Conservation (phyloP, 37 sponge, comb jelly and placozoan genomes). For the Oopsacas minuta region DNA sequence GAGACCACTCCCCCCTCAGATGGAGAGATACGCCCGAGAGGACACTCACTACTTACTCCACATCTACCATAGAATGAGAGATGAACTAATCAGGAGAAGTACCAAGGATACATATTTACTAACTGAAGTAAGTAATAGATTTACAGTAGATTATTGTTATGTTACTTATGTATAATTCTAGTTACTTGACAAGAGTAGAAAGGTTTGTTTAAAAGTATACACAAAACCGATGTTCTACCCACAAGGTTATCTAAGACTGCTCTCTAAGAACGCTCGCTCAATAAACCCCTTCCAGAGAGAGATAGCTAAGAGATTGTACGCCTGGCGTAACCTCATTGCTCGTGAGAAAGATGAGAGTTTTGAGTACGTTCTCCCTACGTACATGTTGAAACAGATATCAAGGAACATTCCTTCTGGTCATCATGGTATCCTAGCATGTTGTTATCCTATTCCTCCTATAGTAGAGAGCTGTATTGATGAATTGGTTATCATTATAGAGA, state of each 20-base stretch:
- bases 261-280: neutral
- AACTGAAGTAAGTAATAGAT: neutral
- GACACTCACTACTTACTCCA: conserved; percentile 95
- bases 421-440: conserved; percentile 77
- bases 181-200: conserved; percentile 35
- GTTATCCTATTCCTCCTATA: conserved; percentile 79
- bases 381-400: conserved; percentile 86
- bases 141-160: neutral
- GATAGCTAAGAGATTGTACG: conserved; percentile 37
- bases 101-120: conserved; percentile 35
- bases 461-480: conserved; percentile 60
- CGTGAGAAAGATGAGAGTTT: conserved; percentile 81
- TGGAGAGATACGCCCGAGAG: conserved; percentile 85
- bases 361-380: conserved; percentile 75
- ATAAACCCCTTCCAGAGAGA: conserved; percentile 28
- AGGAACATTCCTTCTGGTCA: conserved; percentile 60
- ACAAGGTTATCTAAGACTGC: neutral
- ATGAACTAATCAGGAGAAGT: conserved; percentile 63
- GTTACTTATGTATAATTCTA: neutral
- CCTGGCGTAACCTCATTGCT: conserved; percentile 70
- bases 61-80: conserved; percentile 71
- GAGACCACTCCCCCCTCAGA: conserved; percentile 72
- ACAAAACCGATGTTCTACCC: neutral
- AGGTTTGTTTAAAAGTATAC: conserved; percentile 35
- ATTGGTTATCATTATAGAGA: conserved; percentile 37